These are phyloP conservation scores for Alviniconcha strummeri DNA, from an alignment of 2,888 invertebrate genomes.

Conservation along the genomic window DNA sequence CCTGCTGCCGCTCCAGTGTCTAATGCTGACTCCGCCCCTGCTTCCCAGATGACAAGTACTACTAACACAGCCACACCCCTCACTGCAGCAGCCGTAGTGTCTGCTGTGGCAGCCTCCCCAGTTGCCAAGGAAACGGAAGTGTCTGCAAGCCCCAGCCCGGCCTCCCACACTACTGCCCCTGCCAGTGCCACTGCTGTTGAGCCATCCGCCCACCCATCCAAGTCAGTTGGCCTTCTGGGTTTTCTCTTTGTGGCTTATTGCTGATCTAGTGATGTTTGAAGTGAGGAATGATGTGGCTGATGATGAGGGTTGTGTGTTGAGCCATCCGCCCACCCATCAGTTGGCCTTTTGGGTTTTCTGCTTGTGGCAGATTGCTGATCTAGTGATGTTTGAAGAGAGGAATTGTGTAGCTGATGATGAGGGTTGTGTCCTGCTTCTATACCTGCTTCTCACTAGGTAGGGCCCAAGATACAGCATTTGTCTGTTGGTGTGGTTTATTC, in stretches of 20 bases:
- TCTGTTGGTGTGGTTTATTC: no score
- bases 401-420: no score
- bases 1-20: constrained; percentile 29
- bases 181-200: constrained; percentile 32
- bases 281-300: no score
- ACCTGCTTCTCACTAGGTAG: no score
- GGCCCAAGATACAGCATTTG: no score
- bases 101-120: constrained; percentile 28
- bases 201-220: constrained; percentile 30
- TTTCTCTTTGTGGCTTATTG: not conserved
- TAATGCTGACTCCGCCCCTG: constrained; percentile 16
- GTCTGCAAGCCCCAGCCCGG: not conserved
- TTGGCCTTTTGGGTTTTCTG: not conserved
- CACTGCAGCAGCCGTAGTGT: constrained; percentile 34
- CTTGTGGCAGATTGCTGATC: not conserved
- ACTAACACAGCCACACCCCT: constrained; percentile 33
- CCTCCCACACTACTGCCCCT: not conserved
- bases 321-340: constrained; percentile 30
- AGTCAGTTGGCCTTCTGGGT: not conserved
- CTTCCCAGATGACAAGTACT: constrained; percentile 17
- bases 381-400: no score
- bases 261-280: no score
- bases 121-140: constrained; percentile 14
- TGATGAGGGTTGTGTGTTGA: constrained; percentile 5
- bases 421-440: not conserved